These are phyloP conservation scores for Dorcus hopei DNA, from an alignment of 2,888 invertebrate species.

Conservation along the genomic window DNA sequence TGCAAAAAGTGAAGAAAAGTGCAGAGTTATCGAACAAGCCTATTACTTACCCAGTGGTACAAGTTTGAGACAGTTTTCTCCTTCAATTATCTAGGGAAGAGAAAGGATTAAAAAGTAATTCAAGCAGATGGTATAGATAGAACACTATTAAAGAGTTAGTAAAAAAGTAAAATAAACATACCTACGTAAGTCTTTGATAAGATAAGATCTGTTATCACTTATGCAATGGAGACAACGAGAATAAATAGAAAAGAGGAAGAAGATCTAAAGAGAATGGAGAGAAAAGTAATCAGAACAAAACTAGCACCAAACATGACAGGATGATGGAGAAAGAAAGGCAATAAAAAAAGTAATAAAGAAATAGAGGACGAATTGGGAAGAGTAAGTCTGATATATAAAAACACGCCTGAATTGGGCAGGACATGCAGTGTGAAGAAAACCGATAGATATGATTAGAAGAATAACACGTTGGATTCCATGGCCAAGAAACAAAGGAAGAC, in stretches of 20 bases:
- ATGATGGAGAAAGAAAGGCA: constrained; percentile 3
- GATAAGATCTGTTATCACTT: constrained; percentile 4
- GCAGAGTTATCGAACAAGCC: no score
- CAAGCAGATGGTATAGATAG: background rate
- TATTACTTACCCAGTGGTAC: no score
- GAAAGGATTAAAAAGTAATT: background rate
- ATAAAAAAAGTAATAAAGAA: constrained; percentile 3
- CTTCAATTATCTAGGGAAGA: background rate
- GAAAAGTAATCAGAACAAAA: constrained; percentile 7
- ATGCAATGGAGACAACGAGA: constrained; percentile 6
- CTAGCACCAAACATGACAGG: constrained; percentile 8
- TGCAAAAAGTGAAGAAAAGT: no score
- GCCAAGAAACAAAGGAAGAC: background rate
- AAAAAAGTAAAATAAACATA: no score
- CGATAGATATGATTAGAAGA: background rate
- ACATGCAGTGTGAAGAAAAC: constrained; percentile 5
- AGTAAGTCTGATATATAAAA: no score
- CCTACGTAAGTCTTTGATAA: background rate
- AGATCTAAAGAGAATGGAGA: constrained; percentile 1
- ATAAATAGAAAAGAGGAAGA: constrained; percentile 1
- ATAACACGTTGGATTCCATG: constrained; percentile 1
- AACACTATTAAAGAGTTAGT: background rate
- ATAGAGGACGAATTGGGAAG: background rate
- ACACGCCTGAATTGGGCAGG: no score
- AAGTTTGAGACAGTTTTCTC: no score